Base-by-base conservation (phyloP, 2,113 vertebrate genomes). In the Cariama cristata region DNA sequence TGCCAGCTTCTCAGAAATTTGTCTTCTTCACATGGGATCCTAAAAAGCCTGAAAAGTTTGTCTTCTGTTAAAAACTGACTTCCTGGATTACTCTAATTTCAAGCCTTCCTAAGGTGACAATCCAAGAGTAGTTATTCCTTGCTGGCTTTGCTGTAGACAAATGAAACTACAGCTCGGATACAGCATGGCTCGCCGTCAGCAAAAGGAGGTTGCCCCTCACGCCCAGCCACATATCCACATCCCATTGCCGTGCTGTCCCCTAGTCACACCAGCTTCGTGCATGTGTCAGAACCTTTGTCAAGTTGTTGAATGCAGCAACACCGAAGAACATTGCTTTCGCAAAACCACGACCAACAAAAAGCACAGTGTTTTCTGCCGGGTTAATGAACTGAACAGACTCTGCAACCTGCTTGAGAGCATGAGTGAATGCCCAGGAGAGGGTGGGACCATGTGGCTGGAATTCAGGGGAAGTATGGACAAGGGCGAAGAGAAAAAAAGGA, bases 121-220 rank as follows among this genome's bases (percentile, higher is more conserved):
- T 13, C n/a, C 58, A 67, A 13, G 23, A 76, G 58, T 3, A 42
- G n/a, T 35, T 24, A 24, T 44, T 35, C 72, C 83, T 63, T 10
- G 12, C 27, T 74, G 73, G n/a, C 17, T 88, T 88, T 55, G 38
- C 69, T 72, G 66, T 3, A 58, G 44, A 44, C 9, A 50, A 79
- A 27, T 1, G 0, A 21, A 63, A 63, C 6, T 7, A 6, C 42
- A 77, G 76, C 53, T 28, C 0, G 0, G 67, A 74, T 3, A 27
- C 67, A 47, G 62, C 0, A 0, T 9, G 40, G 27, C 15, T 35
- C 42, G 40, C 68, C 50, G 23, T 14, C 66, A 84, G 21, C 23
- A 20, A 26, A 45, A 79, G 38, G 56, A 53, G 35, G 23, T 11
- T 72, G 3, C 32, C 21, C 44, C 26, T 45, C 14, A 7, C 40